Evolutionary conservation across 2,113 vertebrate genomes (phyloP).

Genomic region (Ornithorhynchus anatinus): DNA sequence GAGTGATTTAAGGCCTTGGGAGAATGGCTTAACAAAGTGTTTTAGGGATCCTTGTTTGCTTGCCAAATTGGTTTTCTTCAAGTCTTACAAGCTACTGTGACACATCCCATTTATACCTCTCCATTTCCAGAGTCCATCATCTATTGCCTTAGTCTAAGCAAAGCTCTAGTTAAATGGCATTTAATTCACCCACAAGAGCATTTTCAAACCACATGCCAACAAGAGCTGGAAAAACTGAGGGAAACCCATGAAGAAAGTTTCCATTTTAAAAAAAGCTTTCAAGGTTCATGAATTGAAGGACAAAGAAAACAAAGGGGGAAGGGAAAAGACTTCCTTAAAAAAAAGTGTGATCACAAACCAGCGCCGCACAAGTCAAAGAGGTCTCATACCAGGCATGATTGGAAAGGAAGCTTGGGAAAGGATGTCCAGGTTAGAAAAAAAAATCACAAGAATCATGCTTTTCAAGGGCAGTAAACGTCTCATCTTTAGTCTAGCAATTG

Average conservation of each 20-base stretch:
- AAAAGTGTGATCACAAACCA: neutral
- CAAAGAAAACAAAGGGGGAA: neutral
- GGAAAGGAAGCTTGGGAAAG: neutral
- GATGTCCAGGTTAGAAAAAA: neutral
- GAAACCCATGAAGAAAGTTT: neutral
- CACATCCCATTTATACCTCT: neutral
- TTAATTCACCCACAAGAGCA: neutral
- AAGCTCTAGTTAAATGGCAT: neutral
- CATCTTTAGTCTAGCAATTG: neutral
- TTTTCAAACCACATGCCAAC: neutral
- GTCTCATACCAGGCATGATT: neutral
- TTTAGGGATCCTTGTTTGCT: neutral
- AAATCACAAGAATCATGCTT: neutral
- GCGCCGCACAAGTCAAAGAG: neutral
- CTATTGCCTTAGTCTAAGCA: neutral
- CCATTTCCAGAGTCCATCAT: neutral
- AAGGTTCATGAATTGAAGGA: neutral
- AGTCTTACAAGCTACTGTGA: neutral
- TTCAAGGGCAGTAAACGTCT: neutral
- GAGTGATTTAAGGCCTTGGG: neutral
- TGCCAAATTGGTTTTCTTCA: neutral
- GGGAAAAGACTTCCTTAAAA: neutral
- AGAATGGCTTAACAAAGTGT: neutral
- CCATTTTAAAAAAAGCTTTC: neutral
- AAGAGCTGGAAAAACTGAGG: neutral